Percentiles rank a stretch among this genome's conserved stretches.
Evolutionary conservation across 30 jellyfish, hydroid and myxozoan genomes (phyloP).

Genomic region (Aurelia coerulea): DNA sequence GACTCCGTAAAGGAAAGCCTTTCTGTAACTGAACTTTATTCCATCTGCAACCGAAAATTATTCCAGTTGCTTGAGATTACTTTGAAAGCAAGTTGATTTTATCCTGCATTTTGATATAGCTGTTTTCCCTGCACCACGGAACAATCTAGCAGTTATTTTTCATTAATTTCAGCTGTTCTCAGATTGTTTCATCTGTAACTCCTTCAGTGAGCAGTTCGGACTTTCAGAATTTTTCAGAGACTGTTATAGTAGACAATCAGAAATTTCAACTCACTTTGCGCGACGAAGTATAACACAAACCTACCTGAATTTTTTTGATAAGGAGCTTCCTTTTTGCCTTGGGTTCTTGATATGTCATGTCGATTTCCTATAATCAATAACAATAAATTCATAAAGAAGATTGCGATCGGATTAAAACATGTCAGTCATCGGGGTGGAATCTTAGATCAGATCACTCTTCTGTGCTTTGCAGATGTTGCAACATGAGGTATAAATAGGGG

Average conservation of each 20-base stretch:
- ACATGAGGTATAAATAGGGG: no score
- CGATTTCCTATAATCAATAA: constrained; percentile 37
- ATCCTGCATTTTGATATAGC: no score
- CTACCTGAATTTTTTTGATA: constrained; percentile 42
- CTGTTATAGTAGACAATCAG: background rate
- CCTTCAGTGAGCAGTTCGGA: no score
- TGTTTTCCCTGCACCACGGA: no score
- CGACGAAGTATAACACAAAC: background rate
- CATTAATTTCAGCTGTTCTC: no score
- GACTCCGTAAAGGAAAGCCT: background rate
- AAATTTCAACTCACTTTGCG: background rate
- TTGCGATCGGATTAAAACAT: background rate
- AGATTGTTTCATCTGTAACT: no score
- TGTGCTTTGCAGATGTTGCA: no score
- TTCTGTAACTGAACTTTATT: background rate
- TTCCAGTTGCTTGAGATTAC: no score
- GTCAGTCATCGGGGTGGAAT: background rate
- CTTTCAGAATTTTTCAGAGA: background rate
- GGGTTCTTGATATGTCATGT: constrained; percentile 40
- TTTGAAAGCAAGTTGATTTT: no score
- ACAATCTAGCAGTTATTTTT: no score
- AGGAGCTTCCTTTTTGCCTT: constrained; percentile 22
- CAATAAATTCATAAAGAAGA: background rate
- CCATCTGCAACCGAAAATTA: no score
- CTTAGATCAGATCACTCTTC: background rate